phyloP scores from a whole-genome alignment of 1,140 invertebrate species.

The Stegodyphus dumicola region DNA sequence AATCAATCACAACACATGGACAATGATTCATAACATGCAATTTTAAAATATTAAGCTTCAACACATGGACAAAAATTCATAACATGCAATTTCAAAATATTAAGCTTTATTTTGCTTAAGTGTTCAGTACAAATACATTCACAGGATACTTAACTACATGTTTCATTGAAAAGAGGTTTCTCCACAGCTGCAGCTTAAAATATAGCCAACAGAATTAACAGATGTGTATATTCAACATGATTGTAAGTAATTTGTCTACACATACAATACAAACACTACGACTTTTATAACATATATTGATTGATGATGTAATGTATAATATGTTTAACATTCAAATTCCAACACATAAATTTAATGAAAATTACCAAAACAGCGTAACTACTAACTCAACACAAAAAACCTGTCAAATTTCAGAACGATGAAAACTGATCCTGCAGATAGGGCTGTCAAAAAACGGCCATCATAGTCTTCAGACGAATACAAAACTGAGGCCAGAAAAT shows the following conservation, averaged over 20 bases:
- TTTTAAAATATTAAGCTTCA: constrained; percentile 61
- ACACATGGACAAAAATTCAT: too few relatives aligned
- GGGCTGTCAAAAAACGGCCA: constrained; percentile 40
- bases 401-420: constrained; percentile 61
- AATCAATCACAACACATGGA: constrained; percentile 57
- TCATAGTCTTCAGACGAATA: constrained; percentile 20
- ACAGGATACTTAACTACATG: constrained; percentile 50
- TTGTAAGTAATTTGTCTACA: constrained; percentile 54
- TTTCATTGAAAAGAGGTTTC: not conserved
- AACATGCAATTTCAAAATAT: too few relatives aligned
- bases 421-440: constrained; percentile 56
- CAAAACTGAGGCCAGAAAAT: constrained; percentile 52
- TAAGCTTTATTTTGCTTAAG: constrained; percentile 11
- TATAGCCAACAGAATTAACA: constrained; percentile 54
- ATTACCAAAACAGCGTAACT: constrained; percentile 60
- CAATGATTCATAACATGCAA: constrained; percentile 60
- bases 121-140: constrained; percentile 53
- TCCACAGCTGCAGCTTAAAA: constrained; percentile 37
- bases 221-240: constrained; percentile 59
- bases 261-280: constrained; percentile 59
- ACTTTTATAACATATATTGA: constrained; percentile 59
- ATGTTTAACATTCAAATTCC: constrained; percentile 51
- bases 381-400: constrained; percentile 58
- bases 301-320: constrained; percentile 58
- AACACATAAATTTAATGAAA: constrained; percentile 57